phyloP scores from a whole-genome alignment of 2,113 vertebrate species.

The Choloepus hoffmanni region DNA sequence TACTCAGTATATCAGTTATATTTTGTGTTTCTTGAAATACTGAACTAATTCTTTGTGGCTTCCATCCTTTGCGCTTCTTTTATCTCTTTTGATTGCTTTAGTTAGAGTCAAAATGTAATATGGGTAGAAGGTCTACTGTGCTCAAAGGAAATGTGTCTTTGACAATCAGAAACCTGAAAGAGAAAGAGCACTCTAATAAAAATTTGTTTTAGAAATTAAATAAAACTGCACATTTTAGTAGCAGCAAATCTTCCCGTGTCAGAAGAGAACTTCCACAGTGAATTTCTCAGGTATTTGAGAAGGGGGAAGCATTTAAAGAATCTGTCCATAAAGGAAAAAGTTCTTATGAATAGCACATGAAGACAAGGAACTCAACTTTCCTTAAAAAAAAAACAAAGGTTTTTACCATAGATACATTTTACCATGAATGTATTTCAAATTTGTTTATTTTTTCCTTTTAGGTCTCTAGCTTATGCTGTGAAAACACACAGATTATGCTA shows the following conservation, averaged over 20 bases:
- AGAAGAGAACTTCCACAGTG: neutral
- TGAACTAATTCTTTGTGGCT: neutral
- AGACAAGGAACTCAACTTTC: neutral
- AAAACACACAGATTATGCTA: neutral
- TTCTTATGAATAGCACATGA: neutral
- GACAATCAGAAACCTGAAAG: neutral
- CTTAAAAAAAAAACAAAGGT: neutral
- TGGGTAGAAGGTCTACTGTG: neutral
- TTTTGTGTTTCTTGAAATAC: constrained; percentile 8
- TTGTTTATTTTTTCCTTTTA: neutral
- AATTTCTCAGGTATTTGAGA: neutral
- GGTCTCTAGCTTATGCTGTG: neutral
- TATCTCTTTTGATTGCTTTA: neutral
- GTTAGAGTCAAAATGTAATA: neutral
- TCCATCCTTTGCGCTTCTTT: neutral
- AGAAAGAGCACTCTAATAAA: neutral
- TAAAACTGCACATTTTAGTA: constrained; percentile 15
- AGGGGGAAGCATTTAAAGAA: constrained; percentile 8
- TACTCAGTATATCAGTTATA: neutral
- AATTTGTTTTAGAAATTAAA: constrained; percentile 21
- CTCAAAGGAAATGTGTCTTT: neutral
- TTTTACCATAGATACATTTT: neutral
- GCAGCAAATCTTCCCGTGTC: neutral
- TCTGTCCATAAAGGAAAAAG: neutral
- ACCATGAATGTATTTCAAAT: neutral